Evolutionary conservation across 2,113 vertebrate genomes (phyloP).

Genomic region (Phalacrocorax aristotelis): DNA sequence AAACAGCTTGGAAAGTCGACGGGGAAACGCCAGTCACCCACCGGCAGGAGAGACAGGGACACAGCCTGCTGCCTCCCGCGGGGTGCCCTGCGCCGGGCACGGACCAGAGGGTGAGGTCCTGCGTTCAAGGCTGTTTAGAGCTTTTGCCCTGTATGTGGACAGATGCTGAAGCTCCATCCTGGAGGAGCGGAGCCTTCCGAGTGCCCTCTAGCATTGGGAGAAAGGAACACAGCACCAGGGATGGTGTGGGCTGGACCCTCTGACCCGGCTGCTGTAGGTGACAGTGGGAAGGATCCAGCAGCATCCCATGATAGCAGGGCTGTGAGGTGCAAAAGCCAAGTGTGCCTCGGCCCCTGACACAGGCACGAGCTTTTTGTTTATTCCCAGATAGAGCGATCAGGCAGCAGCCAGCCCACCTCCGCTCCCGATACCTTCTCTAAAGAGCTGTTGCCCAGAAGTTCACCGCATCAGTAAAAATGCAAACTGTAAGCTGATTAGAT

Average conservation of each 20-base stretch:
- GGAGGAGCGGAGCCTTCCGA: background rate
- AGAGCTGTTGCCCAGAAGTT: conserved; percentile 33
- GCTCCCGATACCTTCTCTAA: background rate
- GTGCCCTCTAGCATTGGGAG: background rate
- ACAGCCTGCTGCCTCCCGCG: background rate
- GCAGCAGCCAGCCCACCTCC: background rate
- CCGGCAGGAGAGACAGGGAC: background rate
- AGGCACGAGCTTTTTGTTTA: conserved; percentile 2
- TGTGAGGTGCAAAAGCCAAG: background rate
- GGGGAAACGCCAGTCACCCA: background rate
- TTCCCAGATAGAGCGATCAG: background rate
- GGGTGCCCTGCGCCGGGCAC: background rate
- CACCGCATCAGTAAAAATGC: conserved; percentile 4
- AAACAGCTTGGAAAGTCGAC: background rate
- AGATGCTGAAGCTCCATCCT: background rate
- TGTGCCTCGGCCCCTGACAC: background rate
- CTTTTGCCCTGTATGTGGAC: background rate
- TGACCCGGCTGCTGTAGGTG: background rate
- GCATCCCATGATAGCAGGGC: background rate
- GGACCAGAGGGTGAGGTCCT: background rate
- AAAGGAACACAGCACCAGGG: background rate
- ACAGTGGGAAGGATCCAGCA: background rate
- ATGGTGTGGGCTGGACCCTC: background rate
- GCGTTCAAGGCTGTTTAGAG: background rate
- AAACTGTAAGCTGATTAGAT: conserved; percentile 59